These are phyloP conservation scores for Enteromius anoplus DNA, from an alignment of 2,797 vertebrate species.

Conservation along the genomic window DNA sequence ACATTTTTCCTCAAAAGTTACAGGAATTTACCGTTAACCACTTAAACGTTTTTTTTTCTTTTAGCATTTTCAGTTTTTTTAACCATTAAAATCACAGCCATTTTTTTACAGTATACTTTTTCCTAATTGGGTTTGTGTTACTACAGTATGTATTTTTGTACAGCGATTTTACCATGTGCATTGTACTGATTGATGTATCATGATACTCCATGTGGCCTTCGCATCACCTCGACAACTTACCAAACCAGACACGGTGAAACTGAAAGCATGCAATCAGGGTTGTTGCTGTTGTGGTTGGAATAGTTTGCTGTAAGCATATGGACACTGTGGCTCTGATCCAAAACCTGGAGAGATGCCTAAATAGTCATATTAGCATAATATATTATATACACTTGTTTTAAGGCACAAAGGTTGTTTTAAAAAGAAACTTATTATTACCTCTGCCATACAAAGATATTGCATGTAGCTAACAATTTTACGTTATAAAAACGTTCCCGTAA, in stretches of 20 bases:
- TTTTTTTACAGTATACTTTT: neutral
- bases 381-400: neutral
- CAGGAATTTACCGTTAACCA: too few relatives aligned
- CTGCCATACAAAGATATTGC: neutral
- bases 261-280: neutral
- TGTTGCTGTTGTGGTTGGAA: neutral
- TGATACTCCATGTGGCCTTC: neutral
- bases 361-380: neutral
- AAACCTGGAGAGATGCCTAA: neutral
- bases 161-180: neutral
- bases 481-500: too few relatives aligned
- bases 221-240: neutral
- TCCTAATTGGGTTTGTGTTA: neutral
- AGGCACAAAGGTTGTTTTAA: neutral
- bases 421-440: neutral
- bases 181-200: neutral
- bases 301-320: neutral
- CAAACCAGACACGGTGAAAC: neutral
- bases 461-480: neutral
- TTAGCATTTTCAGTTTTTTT: too few relatives aligned
- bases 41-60: too few relatives aligned
- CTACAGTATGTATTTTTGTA: neutral
- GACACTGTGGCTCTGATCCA: neutral
- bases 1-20: too few relatives aligned
- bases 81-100: too few relatives aligned